Evolutionary conservation across 2,113 vertebrate species (phyloP), one percentile per base, ranked within the genome.

Genomic region (Oplegnathus fasciatus): DNA sequence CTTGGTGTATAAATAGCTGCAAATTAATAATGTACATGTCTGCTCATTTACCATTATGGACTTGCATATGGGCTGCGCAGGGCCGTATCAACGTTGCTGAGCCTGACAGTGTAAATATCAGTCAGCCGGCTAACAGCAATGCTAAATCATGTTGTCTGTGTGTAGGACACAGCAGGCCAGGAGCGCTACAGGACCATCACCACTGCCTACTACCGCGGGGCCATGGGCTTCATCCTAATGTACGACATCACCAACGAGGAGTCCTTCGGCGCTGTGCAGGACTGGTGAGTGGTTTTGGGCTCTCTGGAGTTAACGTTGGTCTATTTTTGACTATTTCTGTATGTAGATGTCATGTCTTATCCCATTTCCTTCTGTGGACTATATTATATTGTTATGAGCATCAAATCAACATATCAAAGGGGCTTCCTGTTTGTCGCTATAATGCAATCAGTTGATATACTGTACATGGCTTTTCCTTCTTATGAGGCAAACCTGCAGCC

Each of bases 151-250:
- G 65, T 80, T 81, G 42, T 86, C 13, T 92, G 74, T 91, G 68
- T 86, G 52, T 81, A 94, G 94, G 94, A 95, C 89, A 95, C 94
- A 61, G 94, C 94, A 1, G 94, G 94, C 78, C 94, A 95, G 90
- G 94, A 94, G 89, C 93, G 93, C 42, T 95, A 94, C 91, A 92
- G 94, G 89, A 95, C 94, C 88, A 95, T 95, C 89, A 95, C 94
- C 65, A 95, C 94, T 4, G 94, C 94, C 11, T 95, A 95, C 88
- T 95, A 95, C 89, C 93, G 94, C 0, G 94, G 94, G 2, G 94
- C 94, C 78, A 95, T 95, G 93, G 94, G 94, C 85, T 95, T 95
- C 86, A 95, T 95, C 84, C 93, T 95, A n/a, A 95, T 95, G 94
- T 95, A 95, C 15, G 94, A 95, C 87, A 95, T 95, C 89, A 95